phyloP scores from a whole-genome alignment of 2,797 vertebrate species.

The Sphenodon punctatus region DNA sequence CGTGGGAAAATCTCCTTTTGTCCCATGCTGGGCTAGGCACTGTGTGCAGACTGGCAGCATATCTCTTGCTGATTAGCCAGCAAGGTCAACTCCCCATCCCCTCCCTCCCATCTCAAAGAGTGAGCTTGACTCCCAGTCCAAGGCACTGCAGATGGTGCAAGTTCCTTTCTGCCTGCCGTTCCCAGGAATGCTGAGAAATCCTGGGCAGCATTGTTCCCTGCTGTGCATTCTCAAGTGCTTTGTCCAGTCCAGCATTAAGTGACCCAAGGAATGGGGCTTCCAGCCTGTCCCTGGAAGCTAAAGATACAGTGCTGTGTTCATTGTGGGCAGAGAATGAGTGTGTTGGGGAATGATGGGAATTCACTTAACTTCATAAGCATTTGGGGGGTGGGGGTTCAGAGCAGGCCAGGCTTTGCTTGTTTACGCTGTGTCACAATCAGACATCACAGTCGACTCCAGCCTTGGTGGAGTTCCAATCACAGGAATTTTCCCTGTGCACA shows the following conservation, averaged over 20 bases:
- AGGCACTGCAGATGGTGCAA: too few relatives aligned
- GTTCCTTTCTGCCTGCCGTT: slow-evolving; percentile 46
- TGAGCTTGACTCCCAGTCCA: too few relatives aligned
- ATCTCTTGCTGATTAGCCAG: slow-evolving; percentile 32
- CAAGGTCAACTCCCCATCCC: slow-evolving; percentile 31
- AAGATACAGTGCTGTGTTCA: slow-evolving; percentile 9
- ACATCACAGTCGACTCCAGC: background rate
- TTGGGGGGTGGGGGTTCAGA: background rate
- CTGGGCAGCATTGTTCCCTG: slow-evolving; percentile 39
- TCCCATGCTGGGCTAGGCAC: background rate
- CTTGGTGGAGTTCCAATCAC: background rate
- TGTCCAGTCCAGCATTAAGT: slow-evolving; percentile 62
- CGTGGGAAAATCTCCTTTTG: slow-evolving; percentile 31
- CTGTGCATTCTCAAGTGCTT: slow-evolving; percentile 34
- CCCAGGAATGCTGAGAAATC: slow-evolving; percentile 61
- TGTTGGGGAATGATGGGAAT: slow-evolving; percentile 5
- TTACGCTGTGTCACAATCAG: background rate
- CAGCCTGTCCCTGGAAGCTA: slow-evolving; percentile 52
- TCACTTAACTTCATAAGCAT: background rate
- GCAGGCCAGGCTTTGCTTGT: background rate
- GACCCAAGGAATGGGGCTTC: slow-evolving; percentile 64
- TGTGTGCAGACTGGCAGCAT: background rate
- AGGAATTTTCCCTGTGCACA: rapidly evolving
- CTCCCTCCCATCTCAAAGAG: too few relatives aligned
- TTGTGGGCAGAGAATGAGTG: slow-evolving; percentile 11